These are phyloP conservation scores for Leptopilina drosophilae DNA, from an alignment of 2,888 invertebrate genomes.

Conservation along the genomic window DNA sequence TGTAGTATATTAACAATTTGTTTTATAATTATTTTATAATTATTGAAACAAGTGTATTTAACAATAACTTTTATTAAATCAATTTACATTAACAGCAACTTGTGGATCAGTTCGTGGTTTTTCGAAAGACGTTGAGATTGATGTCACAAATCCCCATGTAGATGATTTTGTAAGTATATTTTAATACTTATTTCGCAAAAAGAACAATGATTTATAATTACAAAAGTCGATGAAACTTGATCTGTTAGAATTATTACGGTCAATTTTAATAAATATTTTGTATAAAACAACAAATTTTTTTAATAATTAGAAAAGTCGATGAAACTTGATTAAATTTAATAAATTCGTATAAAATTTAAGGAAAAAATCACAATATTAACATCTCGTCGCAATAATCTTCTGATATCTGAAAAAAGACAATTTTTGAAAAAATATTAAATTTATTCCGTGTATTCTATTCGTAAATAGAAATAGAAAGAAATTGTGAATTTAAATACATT, in stretches of 20 bases:
- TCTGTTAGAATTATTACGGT: not conserved
- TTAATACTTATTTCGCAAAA: not conserved
- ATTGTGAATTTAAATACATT: not conserved
- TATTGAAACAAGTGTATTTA: no score
- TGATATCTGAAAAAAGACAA: slow-evolving; percentile 26
- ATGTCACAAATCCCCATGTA: not conserved
- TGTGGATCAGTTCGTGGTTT: slow-evolving; percentile 13
- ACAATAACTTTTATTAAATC: not conserved
- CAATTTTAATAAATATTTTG: not conserved
- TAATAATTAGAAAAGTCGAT: not conserved
- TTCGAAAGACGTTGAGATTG: slow-evolving; percentile 11
- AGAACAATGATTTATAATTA: not conserved
- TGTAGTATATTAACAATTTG: not conserved
- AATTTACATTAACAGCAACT: not conserved
- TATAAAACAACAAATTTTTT: not conserved
- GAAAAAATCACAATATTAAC: not conserved
- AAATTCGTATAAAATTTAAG: not conserved
- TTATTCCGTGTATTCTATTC: no score
- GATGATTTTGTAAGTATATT: slow-evolving; percentile 28
- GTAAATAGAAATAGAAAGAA: not conserved
- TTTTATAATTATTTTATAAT: not conserved
- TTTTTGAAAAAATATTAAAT: not conserved
- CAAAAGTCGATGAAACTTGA: not conserved
- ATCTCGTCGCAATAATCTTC: not conserved
- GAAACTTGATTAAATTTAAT: not conserved